Base-by-base conservation (phyloP, 2,113 vertebrate genomes). In the Seriola rivoliana region DNA sequence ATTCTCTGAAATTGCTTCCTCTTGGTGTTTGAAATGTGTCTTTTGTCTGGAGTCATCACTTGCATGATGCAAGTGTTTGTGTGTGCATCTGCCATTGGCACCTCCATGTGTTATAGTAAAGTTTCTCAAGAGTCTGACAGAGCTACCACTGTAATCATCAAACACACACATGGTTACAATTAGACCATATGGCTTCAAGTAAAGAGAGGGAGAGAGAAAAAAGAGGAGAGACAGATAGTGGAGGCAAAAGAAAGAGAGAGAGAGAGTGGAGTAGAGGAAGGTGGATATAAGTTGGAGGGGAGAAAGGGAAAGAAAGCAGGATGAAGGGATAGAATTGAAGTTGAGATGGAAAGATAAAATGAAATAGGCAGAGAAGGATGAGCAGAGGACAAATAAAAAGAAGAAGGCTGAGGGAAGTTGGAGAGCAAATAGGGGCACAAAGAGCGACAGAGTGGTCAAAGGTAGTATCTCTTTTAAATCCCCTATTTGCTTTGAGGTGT, bases 81-180 rank as follows among this genome's bases (percentile, higher is more conserved):
- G 55, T 25, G 75, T 78, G 58, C 59, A 29, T 84, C 4, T 67
- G 34, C 70, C 7, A 4, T 46, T 84, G 55, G 50, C 78, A 83
- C 77, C 58, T 88, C 68, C 38, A 19, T 71, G 78, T 77, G 81
- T 75, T 50, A 71, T 14, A 46, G 66, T 48, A 52, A 78, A 76
- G 17, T 75, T 88, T 89, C 78, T 87, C 84, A 87, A 87, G 71
- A 82, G 75, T 69, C 81, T 84, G 69, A 92, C 89, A 82, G 88
- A 89, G 75, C 89, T 79, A 78, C 90, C 82, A 85, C 85, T 92
- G 80, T 89, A 89, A 82, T 90, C 82, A 83, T 85, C 91, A 90
- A 85, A 88, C 78, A 84, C 76, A 75, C 90, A 93, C 73, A 89
- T 91, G 93, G 85, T 82, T 86, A 70, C 87, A 88, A 89, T 93